Evolutionary conservation across 2,797 vertebrate species (phyloP).

Genomic region (Heteromormyrus szaboi): DNA sequence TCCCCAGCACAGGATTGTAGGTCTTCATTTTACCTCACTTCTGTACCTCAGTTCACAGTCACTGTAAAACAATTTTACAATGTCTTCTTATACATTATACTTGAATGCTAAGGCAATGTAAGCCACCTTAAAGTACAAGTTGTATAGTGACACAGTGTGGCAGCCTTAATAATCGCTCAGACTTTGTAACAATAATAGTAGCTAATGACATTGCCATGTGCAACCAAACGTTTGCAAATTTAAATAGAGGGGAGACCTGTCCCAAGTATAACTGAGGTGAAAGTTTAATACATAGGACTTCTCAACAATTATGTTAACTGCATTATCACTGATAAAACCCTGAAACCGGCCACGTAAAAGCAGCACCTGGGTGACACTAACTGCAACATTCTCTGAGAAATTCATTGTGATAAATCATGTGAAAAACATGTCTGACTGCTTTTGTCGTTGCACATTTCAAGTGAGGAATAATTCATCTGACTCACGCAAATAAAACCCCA

Average conservation of each 20-base stretch:
- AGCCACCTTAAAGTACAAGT: not conserved
- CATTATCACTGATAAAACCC: not conserved
- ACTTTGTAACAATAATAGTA: not conserved
- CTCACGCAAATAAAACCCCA: not conserved
- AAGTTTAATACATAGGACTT: not conserved
- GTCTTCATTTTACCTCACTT: not conserved
- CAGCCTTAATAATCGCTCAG: not conserved
- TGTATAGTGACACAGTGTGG: not conserved
- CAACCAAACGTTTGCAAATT: not conserved
- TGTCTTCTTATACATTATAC: not conserved
- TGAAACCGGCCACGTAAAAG: not conserved
- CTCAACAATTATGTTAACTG: not conserved
- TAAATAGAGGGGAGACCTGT: not conserved
- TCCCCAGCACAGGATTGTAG: not conserved
- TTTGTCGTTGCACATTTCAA: not conserved
- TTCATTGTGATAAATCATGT: not conserved
- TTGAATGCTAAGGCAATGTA: not conserved
- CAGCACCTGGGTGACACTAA: not conserved
- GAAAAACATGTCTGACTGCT: not conserved
- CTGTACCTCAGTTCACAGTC: not conserved
- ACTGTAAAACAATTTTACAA: not conserved
- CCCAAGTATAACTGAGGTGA: not conserved
- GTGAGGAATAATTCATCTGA: not conserved
- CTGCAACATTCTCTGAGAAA: not conserved
- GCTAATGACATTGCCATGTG: not conserved